Percentiles rank a stretch among this genome's conserved stretches.
Conservation (phyloP, 1,140 invertebrate genomes). For the Trachelipus rathkii region DNA sequence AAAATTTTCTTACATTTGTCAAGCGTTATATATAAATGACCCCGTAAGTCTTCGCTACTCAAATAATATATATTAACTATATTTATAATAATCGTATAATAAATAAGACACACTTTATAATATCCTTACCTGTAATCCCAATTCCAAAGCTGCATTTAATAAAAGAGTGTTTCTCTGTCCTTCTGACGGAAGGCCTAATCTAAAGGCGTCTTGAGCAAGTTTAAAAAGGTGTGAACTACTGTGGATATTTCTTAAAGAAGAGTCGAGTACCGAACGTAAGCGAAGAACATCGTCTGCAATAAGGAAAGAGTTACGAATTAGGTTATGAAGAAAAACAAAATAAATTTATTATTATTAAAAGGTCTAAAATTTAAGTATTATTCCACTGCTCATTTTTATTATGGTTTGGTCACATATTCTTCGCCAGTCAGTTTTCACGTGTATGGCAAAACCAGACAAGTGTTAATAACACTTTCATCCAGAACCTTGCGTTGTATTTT, state of each 20-base stretch:
- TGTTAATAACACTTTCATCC: no score
- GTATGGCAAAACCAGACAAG: no score
- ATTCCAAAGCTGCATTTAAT: constrained; percentile 71
- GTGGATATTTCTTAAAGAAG: constrained; percentile 72
- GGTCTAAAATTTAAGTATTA: neutral
- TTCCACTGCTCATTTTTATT: no score
- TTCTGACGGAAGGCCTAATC: constrained; percentile 71
- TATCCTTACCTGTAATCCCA: constrained; percentile 69
- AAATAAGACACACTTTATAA: neutral
- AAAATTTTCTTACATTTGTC: no score
- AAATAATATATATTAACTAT: no score
- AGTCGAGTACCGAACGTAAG: constrained; percentile 67
- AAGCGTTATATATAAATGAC: no score
- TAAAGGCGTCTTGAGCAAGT: constrained; percentile 75
- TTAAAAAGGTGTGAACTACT: constrained; percentile 73
- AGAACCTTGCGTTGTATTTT: no score
- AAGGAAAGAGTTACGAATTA: neutral
- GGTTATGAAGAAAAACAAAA: neutral
- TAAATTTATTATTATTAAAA: neutral
- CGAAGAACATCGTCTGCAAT: constrained; percentile 62
- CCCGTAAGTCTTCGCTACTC: no score
- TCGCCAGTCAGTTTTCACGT: no score
- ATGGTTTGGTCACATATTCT: no score
- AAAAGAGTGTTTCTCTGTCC: constrained; percentile 54
- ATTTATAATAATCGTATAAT: no score